Base-by-base conservation (phyloP, 2,888 invertebrate species). In the Agonopterix subpropinquella region DNA sequence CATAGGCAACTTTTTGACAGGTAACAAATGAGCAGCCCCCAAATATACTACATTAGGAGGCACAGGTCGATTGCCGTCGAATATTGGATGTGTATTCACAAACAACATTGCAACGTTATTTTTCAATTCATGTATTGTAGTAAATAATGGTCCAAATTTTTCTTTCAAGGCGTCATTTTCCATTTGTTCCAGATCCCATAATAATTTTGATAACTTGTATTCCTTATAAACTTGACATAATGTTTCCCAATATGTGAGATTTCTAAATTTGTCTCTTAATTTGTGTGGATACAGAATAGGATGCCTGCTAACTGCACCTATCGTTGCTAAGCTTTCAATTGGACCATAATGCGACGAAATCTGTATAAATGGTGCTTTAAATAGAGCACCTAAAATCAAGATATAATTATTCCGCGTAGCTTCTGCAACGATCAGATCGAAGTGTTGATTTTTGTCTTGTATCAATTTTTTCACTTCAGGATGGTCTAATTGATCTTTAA, bases 31-130 rank as follows among this genome's bases (percentile, higher is more conserved):
- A 41, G 81, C 56, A 2, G 85, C 83, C 47, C 87, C 84, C 47
- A 84, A 70, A 47, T 74, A 72, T 1, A 88, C 52, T 4, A 83
- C 65, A 46, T 70, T 70, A 0, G 85, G 81, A n/a, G 84, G 73
- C 7, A 77, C 61, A 2, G 89, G 88, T 9, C 76, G 64, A 47
- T 65, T 70, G 1, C 61, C 59, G 8, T 71, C 70, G 61, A 75
- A 77, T 35, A 79, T 55, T 0, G 80, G 75, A 59, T 86, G 74
- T 0, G 65, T 56, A 53, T 89, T 89, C 2, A 85, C 46, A 50
- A 89, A 76, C 15, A 87, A 47, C 70, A 89, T 63, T 45, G 77
- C 74, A 10, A 80, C 61, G 46, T 66, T 72, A 18, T 63, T 53
- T 28, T 50, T 50, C 2, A 76, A 52, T 42, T 70, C 66, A 2